Base-by-base conservation (phyloP, 2,797 vertebrate genomes). In the Danio choprae region DNA sequence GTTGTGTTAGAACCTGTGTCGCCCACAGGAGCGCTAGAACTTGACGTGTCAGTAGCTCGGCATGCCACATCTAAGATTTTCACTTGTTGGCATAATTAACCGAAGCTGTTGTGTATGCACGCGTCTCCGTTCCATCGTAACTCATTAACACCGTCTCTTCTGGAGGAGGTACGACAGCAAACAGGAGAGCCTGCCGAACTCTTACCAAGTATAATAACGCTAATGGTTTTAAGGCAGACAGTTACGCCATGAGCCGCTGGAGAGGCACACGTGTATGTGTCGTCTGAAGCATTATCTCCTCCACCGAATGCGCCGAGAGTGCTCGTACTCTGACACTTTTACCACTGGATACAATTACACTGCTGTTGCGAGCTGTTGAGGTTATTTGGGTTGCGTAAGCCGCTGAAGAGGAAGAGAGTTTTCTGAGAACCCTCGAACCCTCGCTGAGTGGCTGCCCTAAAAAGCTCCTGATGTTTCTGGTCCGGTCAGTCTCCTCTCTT, bases 341-440 rank as follows among this genome's bases (percentile, higher is more conserved):
- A 79, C 77, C 77, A 79, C 62, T 10, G 77, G 29, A 62, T 53
- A 63, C 58, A 79, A 79, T 79, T 79, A 79, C 15, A 50, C 15
- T 2, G 65, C 20, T 1, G 55, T 69, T 79, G 67, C 12, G 20
- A 71, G 46, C 58, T 22, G 58, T 51, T 71, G 18, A 62, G 77
- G 67, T 79, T 79, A 71, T 79, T 63, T 62, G 67, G 77, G 77
- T 53, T 71, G 56, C 62, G 77, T 63, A 71, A 79, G 77, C 77
- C 67, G 71, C 67, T 71, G 67, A 71, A 70, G 77, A 79, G 75
- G 75, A 77, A 77, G 64, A 77, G 68, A 64, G 75, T 59, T 68
- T 41, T 68, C 75, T 77, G 64, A 79, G 77, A 46, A 51, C 67
- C 67, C 77, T 79, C 18, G 40, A 71, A 63, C 46, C 9, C 29